These are phyloP conservation scores for Nannospalax galili DNA, from an alignment of 2,113 vertebrate species.

Conservation along the genomic window DNA sequence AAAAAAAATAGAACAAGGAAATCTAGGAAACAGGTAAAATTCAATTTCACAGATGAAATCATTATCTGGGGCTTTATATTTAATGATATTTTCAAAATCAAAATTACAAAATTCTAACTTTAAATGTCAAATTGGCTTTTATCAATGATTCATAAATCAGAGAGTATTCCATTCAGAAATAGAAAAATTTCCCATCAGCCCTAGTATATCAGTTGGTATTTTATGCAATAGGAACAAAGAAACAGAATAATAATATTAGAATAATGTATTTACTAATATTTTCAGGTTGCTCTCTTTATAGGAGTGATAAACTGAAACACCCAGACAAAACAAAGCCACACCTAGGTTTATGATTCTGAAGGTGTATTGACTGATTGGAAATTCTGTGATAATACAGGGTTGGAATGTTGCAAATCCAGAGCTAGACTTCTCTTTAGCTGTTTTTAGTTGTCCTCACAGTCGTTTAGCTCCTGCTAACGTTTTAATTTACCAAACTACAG, in stretches of 20 bases:
- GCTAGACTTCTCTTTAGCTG: no score
- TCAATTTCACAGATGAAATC: not conserved
- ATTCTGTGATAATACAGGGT: no score
- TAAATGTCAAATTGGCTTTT: not conserved
- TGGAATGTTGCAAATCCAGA: no score
- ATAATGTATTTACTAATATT: not conserved
- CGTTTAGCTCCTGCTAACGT: no score
- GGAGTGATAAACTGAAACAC: no score
- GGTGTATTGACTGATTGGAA: no score
- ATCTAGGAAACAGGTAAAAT: not conserved
- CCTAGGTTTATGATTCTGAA: no score
- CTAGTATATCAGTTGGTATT: not conserved
- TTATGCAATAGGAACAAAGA: not conserved
- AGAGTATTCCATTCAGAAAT: no score
- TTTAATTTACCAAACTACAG: no score
- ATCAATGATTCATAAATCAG: not conserved
- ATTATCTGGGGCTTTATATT: not conserved
- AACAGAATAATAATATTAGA: not conserved
- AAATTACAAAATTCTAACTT: not conserved
- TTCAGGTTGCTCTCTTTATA: not conserved
- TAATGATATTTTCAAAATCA: not conserved
- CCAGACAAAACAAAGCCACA: no score
- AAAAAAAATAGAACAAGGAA: not conserved
- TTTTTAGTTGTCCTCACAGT: no score
- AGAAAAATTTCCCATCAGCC: not conserved